These are phyloP conservation scores for Mungos mungo DNA, from an alignment of 2,113 vertebrate species.

Conservation along the genomic window DNA sequence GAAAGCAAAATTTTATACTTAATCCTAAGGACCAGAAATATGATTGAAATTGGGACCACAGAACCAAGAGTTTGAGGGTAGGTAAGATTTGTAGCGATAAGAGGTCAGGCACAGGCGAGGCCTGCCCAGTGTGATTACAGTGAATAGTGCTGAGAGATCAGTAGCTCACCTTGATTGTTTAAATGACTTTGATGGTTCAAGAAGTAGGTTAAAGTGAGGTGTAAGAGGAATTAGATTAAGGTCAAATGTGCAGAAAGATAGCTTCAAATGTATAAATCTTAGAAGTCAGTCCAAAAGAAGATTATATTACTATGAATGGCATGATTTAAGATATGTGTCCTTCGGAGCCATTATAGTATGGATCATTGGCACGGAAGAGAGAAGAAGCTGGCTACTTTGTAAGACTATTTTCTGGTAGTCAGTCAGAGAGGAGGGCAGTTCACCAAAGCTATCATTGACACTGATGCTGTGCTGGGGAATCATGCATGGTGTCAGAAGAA, in stretches of 20 bases:
- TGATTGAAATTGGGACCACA: background rate
- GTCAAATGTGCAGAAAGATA: conserved; percentile 10
- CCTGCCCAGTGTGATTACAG: background rate
- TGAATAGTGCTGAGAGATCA: background rate
- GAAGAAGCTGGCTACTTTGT: background rate
- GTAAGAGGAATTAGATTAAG: conserved; percentile 53
- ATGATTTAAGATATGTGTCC: background rate
- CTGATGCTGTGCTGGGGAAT: conserved; percentile 59
- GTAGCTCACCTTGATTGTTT: background rate
- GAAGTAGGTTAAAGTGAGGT: background rate
- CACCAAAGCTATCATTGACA: conserved; percentile 33
- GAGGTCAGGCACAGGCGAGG: background rate
- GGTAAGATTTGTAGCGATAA: background rate
- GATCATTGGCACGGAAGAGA: background rate
- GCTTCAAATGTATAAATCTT: background rate
- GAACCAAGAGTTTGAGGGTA: background rate
- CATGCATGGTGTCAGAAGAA: conserved; percentile 64
- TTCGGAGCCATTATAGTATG: background rate
- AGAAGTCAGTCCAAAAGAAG: conserved; percentile 16
- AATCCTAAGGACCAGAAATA: background rate
- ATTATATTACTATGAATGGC: background rate
- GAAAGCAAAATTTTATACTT: conserved; percentile 2
- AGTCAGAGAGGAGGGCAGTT: conserved; percentile 37
- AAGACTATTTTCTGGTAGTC: background rate
- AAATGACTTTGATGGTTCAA: background rate